A percentile compares a stretch with the other conserved stretches of the same genome.
Evolutionary conservation across 2,113 vertebrate genomes (phyloP).

Genomic region (Drymodes brunneopygia): DNA sequence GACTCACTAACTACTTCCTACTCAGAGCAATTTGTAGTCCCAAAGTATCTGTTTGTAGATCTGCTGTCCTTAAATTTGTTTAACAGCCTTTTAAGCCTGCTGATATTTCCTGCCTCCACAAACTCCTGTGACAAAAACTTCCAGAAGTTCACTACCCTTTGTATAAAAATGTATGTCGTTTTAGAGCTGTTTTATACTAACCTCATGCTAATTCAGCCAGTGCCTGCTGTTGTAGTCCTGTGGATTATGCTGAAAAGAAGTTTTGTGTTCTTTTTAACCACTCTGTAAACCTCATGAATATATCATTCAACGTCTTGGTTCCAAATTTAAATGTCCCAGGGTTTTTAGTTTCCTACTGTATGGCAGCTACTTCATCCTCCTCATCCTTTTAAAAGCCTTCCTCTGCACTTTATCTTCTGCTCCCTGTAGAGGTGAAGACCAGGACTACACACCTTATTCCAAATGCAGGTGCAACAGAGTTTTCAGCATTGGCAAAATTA

Average conservation of each 20-base stretch:
- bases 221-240: neutral
- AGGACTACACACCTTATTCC: neutral
- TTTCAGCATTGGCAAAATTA: neutral
- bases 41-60: neutral
- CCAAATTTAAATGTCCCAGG: neutral
- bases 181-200: neutral
- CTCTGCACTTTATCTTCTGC: neutral
- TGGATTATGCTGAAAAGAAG: neutral
- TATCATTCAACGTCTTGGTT: neutral
- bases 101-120: neutral
- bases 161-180: neutral
- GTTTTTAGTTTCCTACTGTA: neutral
- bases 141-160: neutral
- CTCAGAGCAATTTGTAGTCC: neutral
- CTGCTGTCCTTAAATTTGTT: neutral
- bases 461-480: neutral
- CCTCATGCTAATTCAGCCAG: neutral
- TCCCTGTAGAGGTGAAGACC: neutral
- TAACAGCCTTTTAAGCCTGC: neutral
- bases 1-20: neutral
- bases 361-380: neutral
- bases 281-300: neutral
- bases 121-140: neutral
- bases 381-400: neutral
- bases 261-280: neutral